phyloP scores from a whole-genome alignment of 2,888 invertebrate species.

The Amblyjoppa fuscipennis region DNA sequence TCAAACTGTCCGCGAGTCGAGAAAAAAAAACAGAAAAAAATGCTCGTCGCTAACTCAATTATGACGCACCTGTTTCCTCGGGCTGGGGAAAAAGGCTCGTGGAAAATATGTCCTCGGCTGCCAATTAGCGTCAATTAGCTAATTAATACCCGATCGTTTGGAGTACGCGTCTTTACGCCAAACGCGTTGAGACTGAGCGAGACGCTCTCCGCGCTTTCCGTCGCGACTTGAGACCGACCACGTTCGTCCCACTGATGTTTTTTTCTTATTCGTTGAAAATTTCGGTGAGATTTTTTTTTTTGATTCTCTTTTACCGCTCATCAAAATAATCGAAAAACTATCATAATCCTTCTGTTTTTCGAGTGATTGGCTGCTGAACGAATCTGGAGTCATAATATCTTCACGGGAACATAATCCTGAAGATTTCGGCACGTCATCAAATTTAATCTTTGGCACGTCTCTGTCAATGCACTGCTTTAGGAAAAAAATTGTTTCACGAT shows the following conservation, averaged over 20 bases:
- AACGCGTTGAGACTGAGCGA: constrained; percentile 1
- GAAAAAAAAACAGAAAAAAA: constrained; percentile 69
- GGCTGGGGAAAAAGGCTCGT: constrained; percentile 82
- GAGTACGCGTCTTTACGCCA: constrained; percentile 9
- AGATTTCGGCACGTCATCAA: too few relatives aligned
- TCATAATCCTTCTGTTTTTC: background rate
- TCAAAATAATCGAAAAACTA: background rate
- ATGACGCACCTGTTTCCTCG: constrained; percentile 84
- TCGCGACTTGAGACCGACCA: constrained; percentile 16
- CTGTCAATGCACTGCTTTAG: too few relatives aligned
- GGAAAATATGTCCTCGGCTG: constrained; percentile 83
- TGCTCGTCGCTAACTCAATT: constrained; percentile 83
- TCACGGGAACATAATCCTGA: background rate
- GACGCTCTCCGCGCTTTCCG: constrained; percentile 11
- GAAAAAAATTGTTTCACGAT: too few relatives aligned
- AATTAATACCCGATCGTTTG: constrained; percentile 81
- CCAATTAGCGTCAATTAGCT: constrained; percentile 84
- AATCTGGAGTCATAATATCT: background rate
- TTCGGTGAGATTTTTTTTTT: background rate
- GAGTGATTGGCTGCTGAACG: background rate
- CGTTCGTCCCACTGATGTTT: background rate
- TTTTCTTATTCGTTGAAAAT: background rate
- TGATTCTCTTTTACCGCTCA: background rate
- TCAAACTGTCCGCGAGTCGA: constrained; percentile 4
- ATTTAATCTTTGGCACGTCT: too few relatives aligned